Conservation (phyloP, 2,113 vertebrate genomes). For the Menidia beryllina region DNA sequence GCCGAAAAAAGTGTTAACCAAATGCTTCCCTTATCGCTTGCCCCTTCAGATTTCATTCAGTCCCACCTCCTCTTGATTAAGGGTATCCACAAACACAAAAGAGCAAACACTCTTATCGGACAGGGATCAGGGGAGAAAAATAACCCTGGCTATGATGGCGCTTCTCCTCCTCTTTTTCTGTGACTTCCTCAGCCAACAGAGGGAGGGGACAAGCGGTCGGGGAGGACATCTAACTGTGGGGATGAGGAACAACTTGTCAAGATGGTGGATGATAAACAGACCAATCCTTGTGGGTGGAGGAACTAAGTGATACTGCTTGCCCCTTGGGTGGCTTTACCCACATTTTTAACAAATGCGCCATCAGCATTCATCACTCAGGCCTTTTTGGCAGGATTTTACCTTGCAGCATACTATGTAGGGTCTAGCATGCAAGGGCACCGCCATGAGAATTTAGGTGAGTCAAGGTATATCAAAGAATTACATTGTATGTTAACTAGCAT, state of each 20-base stretch:
- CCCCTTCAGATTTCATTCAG: constrained; percentile 44
- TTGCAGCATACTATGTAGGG: constrained; percentile 20
- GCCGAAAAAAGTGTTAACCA: constrained; percentile 50
- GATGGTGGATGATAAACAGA: constrained; percentile 73
- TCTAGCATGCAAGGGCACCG: constrained; percentile 9
- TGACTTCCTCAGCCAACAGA: constrained; percentile 33
- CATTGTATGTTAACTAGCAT: constrained; percentile 23
- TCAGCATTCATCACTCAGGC: constrained; percentile 51
- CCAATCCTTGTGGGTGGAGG: constrained; percentile 55
- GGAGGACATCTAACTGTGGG: constrained; percentile 58
- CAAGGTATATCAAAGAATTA: constrained; percentile 30
- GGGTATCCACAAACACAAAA: constrained; percentile 66
- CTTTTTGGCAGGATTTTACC: constrained; percentile 43
- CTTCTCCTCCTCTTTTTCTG: constrained; percentile 39
- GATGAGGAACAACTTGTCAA: constrained; percentile 77
- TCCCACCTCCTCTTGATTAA: constrained; percentile 71
- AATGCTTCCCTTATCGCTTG: constrained; percentile 56
- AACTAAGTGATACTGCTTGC: constrained; percentile 51
- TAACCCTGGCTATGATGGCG: constrained; percentile 52
- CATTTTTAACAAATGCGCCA: constrained; percentile 47
- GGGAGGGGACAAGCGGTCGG: constrained; percentile 43
- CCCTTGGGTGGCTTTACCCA: constrained; percentile 58
- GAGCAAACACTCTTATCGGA: constrained; percentile 78
- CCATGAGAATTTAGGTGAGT: constrained; percentile 20
- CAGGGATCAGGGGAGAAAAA: constrained; percentile 73